Evolutionary conservation across 2,113 vertebrate species (phyloP), one percentile per base, ranked within the genome.

Genomic region (Chloebia gouldiae): DNA sequence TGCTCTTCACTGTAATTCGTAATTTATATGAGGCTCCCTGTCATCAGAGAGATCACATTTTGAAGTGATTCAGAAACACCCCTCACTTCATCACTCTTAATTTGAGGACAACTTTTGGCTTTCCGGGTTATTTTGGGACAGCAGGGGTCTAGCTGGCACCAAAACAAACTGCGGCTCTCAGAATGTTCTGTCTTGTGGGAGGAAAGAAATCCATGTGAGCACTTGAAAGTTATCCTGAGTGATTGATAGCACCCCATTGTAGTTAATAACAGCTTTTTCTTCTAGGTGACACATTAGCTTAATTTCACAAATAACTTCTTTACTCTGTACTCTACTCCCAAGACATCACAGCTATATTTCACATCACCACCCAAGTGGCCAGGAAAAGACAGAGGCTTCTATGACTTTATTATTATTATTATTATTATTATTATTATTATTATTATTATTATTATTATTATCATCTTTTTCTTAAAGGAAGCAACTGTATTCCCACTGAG

Each of bases 271-370:
- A 86, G 18, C 9, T 81, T 78, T 88, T 86, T 81, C 89, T 91
- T 81, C 47, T 13, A 23, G 54, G 15, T 91, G 45, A 45, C 54
- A 73, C 0, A 0, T 76, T 92, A 73, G 13, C 39, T 71, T 90
- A 80, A 86, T 86, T 88, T 86, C 86, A 77, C 40, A 95, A 93
- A 42, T 73, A 93, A 53, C 9, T 54, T 63, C n/a, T 83, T 77
- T 78, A 42, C 19, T 86, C 40, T 49, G 11, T 39, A 3, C 15
- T 65, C 10, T 27, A 33, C 12, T 86, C 39, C 30, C 23, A 53
- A 53, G 39, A 13, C 51, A 59, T 30, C 39, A 54, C 24, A 75
- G 39, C 22, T 60, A 5, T 47, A 35, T 66, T 96, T 96, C 51
- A 64, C 22, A 16, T 7, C 8, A 51, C 18, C 1, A 1, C 44